Percentiles rank a stretch among this genome's conserved stretches.
Evolutionary conservation across 2,888 invertebrate species (phyloP).

Genomic region (Spatulosminthurus flaviceps): DNA sequence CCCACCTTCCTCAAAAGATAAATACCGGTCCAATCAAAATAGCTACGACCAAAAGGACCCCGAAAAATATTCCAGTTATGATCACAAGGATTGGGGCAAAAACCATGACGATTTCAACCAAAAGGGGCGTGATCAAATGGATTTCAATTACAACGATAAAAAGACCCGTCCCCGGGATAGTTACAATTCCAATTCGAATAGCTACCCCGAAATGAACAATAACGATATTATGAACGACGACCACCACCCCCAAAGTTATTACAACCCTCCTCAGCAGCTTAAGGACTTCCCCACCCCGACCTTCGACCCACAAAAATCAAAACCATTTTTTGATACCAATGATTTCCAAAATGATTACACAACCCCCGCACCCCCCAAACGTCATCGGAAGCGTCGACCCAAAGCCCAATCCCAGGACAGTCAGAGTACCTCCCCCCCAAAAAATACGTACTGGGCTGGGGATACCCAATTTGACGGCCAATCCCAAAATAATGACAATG

Average conservation of each 20-base stretch:
- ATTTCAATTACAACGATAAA: too few relatives aligned
- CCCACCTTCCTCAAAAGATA: background rate
- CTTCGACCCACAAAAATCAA: background rate
- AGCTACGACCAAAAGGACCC: background rate
- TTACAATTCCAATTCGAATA: too few relatives aligned
- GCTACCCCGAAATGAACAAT: too few relatives aligned
- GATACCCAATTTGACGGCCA: background rate
- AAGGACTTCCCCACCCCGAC: background rate
- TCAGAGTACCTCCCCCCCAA: background rate
- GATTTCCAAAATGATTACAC: background rate
- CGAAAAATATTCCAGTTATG: background rate
- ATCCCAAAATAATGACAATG: too few relatives aligned
- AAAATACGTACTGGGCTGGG: conserved; percentile 1
- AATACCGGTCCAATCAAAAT: too few relatives aligned
- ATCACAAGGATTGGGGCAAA: background rate
- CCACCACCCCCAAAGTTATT: too few relatives aligned
- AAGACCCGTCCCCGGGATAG: too few relatives aligned
- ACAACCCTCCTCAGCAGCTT: too few relatives aligned
- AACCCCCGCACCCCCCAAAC: background rate
- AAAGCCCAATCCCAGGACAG: too few relatives aligned
- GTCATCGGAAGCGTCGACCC: background rate
- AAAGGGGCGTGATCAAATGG: too few relatives aligned
- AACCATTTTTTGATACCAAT: background rate
- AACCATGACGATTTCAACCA: too few relatives aligned
- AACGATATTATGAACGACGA: too few relatives aligned